Evolutionary conservation across 2,888 invertebrate genomes (phyloP).

Genomic region (Elegia similella): DNA sequence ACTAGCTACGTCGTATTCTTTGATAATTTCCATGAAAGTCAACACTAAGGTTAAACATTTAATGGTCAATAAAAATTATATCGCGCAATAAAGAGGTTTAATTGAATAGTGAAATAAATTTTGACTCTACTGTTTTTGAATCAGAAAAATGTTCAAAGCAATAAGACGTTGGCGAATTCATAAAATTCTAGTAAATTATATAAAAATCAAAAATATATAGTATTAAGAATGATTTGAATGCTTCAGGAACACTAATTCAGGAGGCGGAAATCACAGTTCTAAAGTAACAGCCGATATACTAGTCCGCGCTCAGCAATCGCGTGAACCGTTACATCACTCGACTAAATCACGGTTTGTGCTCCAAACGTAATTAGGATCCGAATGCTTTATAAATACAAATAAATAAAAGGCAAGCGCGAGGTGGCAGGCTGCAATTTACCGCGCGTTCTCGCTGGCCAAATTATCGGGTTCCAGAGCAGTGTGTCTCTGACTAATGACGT

Average conservation of each 20-base stretch:
- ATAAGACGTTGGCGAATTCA: too few species aligned
- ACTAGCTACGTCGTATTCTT: too few species aligned
- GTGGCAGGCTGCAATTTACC: conserved; percentile 76
- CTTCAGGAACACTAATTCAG: not conserved
- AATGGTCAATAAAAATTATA: too few species aligned
- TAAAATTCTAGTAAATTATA: too few species aligned
- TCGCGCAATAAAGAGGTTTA: too few species aligned
- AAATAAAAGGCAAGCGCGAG: conserved; percentile 72
- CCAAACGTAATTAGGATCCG: conserved; percentile 73
- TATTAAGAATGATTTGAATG: too few species aligned
- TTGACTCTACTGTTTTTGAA: too few species aligned
- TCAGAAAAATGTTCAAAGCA: too few species aligned
- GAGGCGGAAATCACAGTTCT: conserved; percentile 1
- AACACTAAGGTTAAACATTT: too few species aligned
- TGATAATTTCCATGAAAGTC: too few species aligned
- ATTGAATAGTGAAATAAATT: too few species aligned
- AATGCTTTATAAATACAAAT: conserved; percentile 77
- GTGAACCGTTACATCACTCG: conserved; percentile 23
- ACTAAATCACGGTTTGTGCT: conserved; percentile 64
- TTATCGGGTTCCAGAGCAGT: conserved; percentile 63
- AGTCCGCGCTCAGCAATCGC: conserved; percentile 11
- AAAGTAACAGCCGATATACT: conserved; percentile 13
- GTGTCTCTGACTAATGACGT: conserved; percentile 76
- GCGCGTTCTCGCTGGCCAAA: conserved; percentile 61
- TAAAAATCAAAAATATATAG: too few species aligned